phyloP scores from a whole-genome alignment of 23 tunicate species.

The Botrylloides violaceus region DNA sequence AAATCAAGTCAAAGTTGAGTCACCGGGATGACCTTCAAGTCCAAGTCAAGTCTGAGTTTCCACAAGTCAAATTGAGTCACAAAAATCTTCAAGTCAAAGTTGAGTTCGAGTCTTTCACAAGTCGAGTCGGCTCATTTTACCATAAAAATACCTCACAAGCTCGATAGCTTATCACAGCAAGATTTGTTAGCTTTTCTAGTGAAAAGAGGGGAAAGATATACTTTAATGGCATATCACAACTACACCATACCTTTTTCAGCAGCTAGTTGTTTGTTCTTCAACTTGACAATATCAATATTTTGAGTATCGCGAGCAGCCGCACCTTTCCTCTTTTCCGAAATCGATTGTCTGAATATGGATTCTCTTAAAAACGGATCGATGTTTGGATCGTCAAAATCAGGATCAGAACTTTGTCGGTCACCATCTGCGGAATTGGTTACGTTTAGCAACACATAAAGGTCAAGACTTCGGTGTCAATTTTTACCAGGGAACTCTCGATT shows the following conservation, averaged over 20 bases:
- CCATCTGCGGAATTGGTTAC: slow-evolving; percentile 9
- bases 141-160: too few relatives aligned
- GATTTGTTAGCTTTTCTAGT: too few relatives aligned
- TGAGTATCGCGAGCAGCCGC: slow-evolving; percentile 2
- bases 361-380: slow-evolving; percentile 74
- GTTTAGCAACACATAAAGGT: not conserved
- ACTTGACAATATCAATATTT: slow-evolving; percentile 9
- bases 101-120: too few relatives aligned
- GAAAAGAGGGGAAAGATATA: too few relatives aligned
- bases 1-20: too few relatives aligned
- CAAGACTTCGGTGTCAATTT: not conserved
- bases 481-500: not conserved
- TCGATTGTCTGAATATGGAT: slow-evolving; percentile 58
- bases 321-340: slow-evolving; percentile 70
- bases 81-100: too few relatives aligned
- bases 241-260: slow-evolving; percentile 14
- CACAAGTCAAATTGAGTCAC: too few relatives aligned
- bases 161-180: too few relatives aligned
- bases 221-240: too few relatives aligned
- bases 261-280: slow-evolving; percentile 16
- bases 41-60: too few relatives aligned
- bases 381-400: slow-evolving; percentile 4
- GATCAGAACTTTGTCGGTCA: slow-evolving; percentile 2
- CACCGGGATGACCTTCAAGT: too few relatives aligned
- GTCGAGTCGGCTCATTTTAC: too few relatives aligned